Conservation (phyloP, 2,113 vertebrate species). For the Galbula dea region DNA sequence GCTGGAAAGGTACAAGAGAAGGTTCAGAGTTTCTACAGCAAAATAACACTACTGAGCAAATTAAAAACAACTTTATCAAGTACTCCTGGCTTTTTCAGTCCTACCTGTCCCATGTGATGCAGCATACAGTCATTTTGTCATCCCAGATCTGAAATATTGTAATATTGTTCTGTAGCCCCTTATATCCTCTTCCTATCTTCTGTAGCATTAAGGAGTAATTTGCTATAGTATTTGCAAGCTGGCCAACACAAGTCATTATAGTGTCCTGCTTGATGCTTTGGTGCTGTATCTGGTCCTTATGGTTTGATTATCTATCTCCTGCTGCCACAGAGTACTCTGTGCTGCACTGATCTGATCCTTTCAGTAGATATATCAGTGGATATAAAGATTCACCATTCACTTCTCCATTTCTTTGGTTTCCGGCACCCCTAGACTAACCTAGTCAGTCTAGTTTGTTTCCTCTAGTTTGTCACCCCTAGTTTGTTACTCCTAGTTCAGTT, state of each 20-base stretch:
- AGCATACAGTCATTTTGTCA: neutral
- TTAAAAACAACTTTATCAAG: neutral
- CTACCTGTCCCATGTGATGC: neutral
- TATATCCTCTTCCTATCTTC: neutral
- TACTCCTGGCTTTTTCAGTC: neutral
- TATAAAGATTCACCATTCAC: neutral
- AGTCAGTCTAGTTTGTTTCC: no score
- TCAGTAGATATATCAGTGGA: neutral
- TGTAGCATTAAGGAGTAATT: neutral
- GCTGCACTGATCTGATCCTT: neutral
- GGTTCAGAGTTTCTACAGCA: neutral
- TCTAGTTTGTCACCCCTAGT: no score
- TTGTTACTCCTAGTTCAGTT: no score
- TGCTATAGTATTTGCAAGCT: neutral
- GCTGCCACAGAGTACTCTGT: neutral
- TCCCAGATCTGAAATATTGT: neutral
- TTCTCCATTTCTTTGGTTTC: neutral
- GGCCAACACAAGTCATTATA: rapidly evolving
- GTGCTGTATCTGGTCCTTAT: neutral
- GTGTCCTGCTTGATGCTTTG: neutral
- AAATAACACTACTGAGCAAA: neutral
- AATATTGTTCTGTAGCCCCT: neutral
- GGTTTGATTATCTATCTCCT: neutral
- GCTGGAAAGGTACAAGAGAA: neutral
- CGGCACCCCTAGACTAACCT: neutral